Evolutionary conservation across 2,113 vertebrate species (phyloP), one percentile per base, ranked within the genome.

Genomic region (mouse (Mus musculus)): DNA sequence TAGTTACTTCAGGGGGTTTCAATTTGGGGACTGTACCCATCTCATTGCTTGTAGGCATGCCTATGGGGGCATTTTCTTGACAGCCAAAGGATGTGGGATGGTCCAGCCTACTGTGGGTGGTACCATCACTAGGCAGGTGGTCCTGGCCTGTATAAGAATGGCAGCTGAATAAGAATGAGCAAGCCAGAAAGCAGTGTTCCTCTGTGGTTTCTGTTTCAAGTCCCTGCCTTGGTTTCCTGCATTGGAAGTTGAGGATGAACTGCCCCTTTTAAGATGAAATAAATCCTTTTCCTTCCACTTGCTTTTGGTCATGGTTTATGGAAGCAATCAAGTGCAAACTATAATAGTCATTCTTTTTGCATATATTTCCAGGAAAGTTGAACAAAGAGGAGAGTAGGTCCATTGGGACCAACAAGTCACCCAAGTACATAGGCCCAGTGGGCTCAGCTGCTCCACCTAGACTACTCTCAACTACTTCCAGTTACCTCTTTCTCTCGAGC

Each of bases 401-500:
- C 39, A 22, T 2, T 2, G 3, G 30, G 92, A 36, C 26, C 46
- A 39, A 56, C 76, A 63, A 10, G 4, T 78, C 8, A 11, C 49
- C 46, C 30, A 39, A 10, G 73, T 2, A 7, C 16, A 33, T 7
- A 71, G 71, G 7, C 72, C 52, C 42, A 8, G 4, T 49, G 52
- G 67, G 59, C 20, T 26, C 0, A 0, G 9, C 17, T 2, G 11
- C 26, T 11, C 16, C 13, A 1, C 46, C 39, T 1, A 36, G 78
- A 59, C 42, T 14, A 24, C 30, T 20, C 5, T 28, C 20, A 73
- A 26, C 69, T 10, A 12, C 11, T 1, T 3, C 22, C 80, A 11
- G 36, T 96, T 97, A 98, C 98, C 97, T 98, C 98, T 82, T 94
- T 98, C 73, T 98, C 98, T 5, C n/a, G 71, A 52, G 19, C 49